Evolutionary conservation across 2,888 invertebrate species (phyloP), one percentile per base, ranked within the genome.

Genomic region (Cloeon dipterum): DNA sequence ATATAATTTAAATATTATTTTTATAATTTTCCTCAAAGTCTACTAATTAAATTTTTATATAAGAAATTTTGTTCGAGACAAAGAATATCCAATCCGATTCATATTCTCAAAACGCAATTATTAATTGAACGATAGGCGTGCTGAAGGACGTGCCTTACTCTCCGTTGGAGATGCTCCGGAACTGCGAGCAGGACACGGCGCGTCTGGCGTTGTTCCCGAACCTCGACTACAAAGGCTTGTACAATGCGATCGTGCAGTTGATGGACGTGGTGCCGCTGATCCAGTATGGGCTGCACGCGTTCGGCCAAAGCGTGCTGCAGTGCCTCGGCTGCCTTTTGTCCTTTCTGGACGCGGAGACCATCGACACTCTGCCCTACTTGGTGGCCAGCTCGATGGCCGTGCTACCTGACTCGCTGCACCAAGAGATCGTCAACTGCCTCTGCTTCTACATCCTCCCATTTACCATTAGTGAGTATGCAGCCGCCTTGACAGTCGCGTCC

Each of bases 381-480:
- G 79, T 89, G 34, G 93, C 96, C 36, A 86, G 88, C 47, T 79
- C 89, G 45, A 78, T 98, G 50, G 83, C 89, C 38, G 82, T 86
- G 34, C 72, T 98, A 52, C 96, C 96, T 1, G 67, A 70, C 35
- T 70, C 77, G 37, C 62, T 96, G 38, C 93, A 96, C 55, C 89
- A 88, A 59, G 89, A 93, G 50, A 83, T 94, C 43, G 73, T 98
- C 38, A 86, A 94, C 52, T 72, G 89, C 35, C 67, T 98, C 11
- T 93, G 94, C 55, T 93, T 86, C 54, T 88, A 91, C 54, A 78
- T 98, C 49, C 63, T 98, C 48, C 96, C 96, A 2, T 93, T 94
- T 57, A 89, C 91, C 17, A 78, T 96, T 50, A 74, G 88, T 86
- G 59, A 69, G 75, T 68, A 8, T 35, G n/a, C n/a, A n/a, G n/a